Percentiles rank a stretch among this genome's conserved stretches.
These are phyloP conservation scores for Pediacus dermestoides DNA, from an alignment of 2,888 invertebrate genomes.

Conservation along the genomic window DNA sequence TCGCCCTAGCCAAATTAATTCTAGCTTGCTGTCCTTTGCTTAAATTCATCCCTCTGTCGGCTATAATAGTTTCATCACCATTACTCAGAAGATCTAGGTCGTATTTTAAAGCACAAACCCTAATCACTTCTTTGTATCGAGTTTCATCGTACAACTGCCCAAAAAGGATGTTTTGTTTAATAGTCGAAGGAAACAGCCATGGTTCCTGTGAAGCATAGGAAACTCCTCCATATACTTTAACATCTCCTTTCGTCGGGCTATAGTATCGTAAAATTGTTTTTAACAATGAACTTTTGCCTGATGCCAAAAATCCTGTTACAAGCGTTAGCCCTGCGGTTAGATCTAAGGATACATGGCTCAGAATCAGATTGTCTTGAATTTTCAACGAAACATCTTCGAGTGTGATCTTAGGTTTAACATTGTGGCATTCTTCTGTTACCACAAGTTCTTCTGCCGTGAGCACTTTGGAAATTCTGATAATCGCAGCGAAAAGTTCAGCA, in stretches of 20 bases:
- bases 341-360: conserved; percentile 48
- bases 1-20: conserved; percentile 69
- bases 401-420: conserved; percentile 6
- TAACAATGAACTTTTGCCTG: conserved; percentile 55
- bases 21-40: conserved; percentile 78
- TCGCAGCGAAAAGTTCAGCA: not conserved
- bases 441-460: conserved; percentile 12
- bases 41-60: conserved; percentile 72
- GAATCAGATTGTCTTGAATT: conserved; percentile 31
- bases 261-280: conserved; percentile 46
- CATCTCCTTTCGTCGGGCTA: conserved; percentile 39
- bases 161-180: conserved; percentile 74
- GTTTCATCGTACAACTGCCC: conserved; percentile 58
- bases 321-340: conserved; percentile 49
- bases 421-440: conserved; percentile 14
- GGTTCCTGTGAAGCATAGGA: conserved; percentile 59
- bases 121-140: conserved; percentile 57
- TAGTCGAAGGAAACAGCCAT: conserved; percentile 56
- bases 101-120: conserved; percentile 58
- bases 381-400: conserved; percentile 18
- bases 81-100: conserved; percentile 52
- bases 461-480: not conserved
- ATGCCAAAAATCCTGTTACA: conserved; percentile 63
- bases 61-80: conserved; percentile 71
- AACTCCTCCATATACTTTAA: conserved; percentile 50